A percentile compares a stretch with the other conserved stretches of the same genome.
phyloP scores from a whole-genome alignment of 2,888 invertebrate species.

The Drosophila buzzatii region DNA sequence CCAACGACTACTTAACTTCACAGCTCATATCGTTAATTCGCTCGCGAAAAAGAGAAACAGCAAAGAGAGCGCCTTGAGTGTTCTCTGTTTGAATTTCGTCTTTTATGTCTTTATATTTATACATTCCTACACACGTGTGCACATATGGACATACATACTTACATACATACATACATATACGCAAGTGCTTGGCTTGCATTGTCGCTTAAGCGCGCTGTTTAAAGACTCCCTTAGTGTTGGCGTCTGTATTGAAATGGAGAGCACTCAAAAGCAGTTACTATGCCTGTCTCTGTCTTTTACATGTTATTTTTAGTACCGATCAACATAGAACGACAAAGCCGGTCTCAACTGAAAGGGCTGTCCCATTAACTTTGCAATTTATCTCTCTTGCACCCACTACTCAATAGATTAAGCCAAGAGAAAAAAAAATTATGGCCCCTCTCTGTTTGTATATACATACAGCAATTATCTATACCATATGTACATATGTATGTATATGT shows the following conservation, averaged over 20 bases:
- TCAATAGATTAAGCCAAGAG: too few species aligned
- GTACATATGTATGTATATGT: too few species aligned
- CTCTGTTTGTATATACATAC: neutral
- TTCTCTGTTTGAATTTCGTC: neutral
- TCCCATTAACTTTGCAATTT: neutral
- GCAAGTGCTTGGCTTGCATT: too few species aligned
- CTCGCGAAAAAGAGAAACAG: neutral
- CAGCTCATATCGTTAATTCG: too few species aligned
- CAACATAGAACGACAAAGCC: neutral
- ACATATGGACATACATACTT: neutral
- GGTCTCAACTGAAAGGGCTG: neutral
- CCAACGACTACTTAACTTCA: too few species aligned
- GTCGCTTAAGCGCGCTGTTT: too few species aligned
- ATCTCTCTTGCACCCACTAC: neutral
- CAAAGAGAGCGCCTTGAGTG: neutral
- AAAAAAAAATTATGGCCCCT: neutral
- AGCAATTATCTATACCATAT: too few species aligned
- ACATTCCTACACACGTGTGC: too few species aligned
- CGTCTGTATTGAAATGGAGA: neutral
- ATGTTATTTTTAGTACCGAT: neutral
- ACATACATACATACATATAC: neutral
- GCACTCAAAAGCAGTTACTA: neutral
- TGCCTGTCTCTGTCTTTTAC: neutral
- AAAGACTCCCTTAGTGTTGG: too few species aligned
- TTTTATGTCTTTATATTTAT: neutral